phyloP scores from a whole-genome alignment of 2,888 invertebrate species.

The Standfussiana lucernea region DNA sequence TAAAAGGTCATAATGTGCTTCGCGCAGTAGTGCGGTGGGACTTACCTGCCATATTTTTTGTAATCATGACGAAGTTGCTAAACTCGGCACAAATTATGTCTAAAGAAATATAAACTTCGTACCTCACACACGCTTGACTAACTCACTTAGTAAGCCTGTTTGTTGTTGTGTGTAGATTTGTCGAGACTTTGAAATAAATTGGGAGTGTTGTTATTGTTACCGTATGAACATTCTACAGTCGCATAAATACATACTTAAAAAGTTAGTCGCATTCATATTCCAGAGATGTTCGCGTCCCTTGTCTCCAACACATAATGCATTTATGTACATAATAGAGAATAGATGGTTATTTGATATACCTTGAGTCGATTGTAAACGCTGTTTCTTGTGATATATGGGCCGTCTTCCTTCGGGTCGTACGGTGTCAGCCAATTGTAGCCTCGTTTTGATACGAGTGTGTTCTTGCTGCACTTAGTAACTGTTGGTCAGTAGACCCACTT shows the following conservation, averaged over 20 bases:
- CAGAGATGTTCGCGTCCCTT: slow-evolving; percentile 73
- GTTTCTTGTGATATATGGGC: slow-evolving; percentile 70
- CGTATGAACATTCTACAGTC: slow-evolving; percentile 24
- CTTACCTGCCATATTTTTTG: slow-evolving; percentile 56
- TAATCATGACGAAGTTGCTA: slow-evolving; percentile 60
- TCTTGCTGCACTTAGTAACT: slow-evolving; percentile 58
- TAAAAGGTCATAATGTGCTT: slow-evolving; percentile 43
- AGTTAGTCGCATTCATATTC: slow-evolving; percentile 64
- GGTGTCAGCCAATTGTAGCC: slow-evolving; percentile 22
- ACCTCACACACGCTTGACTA: slow-evolving; percentile 38
- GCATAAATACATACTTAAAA: slow-evolving; percentile 59
- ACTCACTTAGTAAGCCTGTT: slow-evolving; percentile 23
- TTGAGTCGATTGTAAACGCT: slow-evolving; percentile 82
- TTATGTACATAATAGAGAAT: slow-evolving; percentile 72
- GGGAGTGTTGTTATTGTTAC: slow-evolving; percentile 41
- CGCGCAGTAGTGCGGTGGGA: slow-evolving; percentile 17
- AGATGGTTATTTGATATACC: slow-evolving; percentile 78
- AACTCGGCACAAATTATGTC: slow-evolving; percentile 52
- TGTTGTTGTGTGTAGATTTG: slow-evolving; percentile 29
- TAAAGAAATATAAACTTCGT: slow-evolving; percentile 53
- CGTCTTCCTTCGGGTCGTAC: slow-evolving; percentile 44
- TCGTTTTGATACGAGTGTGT: slow-evolving; percentile 49
- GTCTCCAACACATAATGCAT: slow-evolving; percentile 78
- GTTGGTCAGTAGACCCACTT: slow-evolving; percentile 63
- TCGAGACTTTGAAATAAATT: slow-evolving; percentile 39